Conservation (phyloP, 1,140 invertebrate species). For the Ceratitis capitata region DNA sequence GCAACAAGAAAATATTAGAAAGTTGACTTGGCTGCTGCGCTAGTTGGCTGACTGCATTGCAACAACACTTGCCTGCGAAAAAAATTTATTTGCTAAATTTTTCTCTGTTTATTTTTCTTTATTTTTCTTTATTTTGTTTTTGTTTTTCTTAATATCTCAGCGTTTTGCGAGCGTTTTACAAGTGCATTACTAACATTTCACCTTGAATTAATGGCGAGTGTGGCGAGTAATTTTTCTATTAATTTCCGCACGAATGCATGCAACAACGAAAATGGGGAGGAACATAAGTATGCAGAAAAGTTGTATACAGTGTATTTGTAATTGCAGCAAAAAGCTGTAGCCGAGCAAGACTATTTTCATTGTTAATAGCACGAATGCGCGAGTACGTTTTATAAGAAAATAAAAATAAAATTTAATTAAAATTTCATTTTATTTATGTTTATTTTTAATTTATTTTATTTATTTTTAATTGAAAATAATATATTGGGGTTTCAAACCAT, state of each 20-base stretch:
- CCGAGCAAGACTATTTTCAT: too few relatives aligned
- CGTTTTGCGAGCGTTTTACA: slow-evolving; percentile 4
- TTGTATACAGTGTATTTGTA: neutral
- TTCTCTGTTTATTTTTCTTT: neutral
- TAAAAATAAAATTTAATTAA: too few relatives aligned
- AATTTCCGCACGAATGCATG: slow-evolving; percentile 11
- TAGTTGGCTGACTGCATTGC: neutral
- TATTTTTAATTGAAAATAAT: too few relatives aligned
- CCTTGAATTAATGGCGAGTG: slow-evolving; percentile 20
- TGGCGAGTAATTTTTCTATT: slow-evolving; percentile 12
- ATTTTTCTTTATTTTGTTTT: neutral
- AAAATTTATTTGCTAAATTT: too few relatives aligned
- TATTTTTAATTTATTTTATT: too few relatives aligned
- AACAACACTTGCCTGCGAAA: neutral
- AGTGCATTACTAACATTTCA: slow-evolving; percentile 36
- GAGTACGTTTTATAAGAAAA: too few relatives aligned
- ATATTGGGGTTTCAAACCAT: too few relatives aligned
- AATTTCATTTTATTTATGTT: too few relatives aligned
- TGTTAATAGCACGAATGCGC: too few relatives aligned
- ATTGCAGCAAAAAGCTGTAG: neutral
- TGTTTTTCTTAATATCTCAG: neutral
- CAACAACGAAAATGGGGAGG: neutral
- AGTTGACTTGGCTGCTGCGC: neutral
- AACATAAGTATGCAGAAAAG: too few relatives aligned
- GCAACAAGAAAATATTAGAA: slow-evolving; percentile 16